Evolutionary conservation across 2,797 vertebrate genomes (phyloP).

Genomic region (Peromyscus eremicus): DNA sequence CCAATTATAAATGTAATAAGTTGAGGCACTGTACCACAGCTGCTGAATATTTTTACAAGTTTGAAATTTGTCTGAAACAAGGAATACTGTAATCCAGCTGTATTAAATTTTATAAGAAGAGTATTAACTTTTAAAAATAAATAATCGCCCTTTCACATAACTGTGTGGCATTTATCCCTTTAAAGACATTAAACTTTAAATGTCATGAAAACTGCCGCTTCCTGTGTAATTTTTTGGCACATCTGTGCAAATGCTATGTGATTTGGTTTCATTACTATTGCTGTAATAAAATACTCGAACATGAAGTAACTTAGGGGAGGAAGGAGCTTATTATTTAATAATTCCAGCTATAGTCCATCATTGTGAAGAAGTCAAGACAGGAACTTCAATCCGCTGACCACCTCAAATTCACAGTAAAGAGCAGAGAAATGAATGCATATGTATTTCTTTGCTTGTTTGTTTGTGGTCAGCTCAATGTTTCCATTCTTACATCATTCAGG

Average conservation of each 20-base stretch:
- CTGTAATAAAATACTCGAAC: background rate
- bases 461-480: background rate
- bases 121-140: conserved; percentile 27
- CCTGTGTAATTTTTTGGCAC: conserved; percentile 28
- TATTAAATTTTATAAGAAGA: conserved; percentile 54
- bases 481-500: background rate
- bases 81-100: background rate
- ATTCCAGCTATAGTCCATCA: background rate
- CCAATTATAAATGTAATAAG: background rate
- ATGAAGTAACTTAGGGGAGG: background rate
- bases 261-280: background rate
- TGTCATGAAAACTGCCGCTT: background rate
- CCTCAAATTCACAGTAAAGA: background rate
- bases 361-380: background rate
- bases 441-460: background rate
- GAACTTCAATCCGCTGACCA: background rate
- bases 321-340: background rate
- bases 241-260: background rate
- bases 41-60: conserved; percentile 32
- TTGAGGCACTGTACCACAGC: background rate
- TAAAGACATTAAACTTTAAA: conserved; percentile 62
- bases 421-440: background rate
- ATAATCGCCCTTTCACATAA: conserved; percentile 39
- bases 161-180: conserved; percentile 52
- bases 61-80: conserved; percentile 48